Evolutionary conservation across 2,888 invertebrate species (phyloP).

Genomic region (Polyommatus iphigenia): DNA sequence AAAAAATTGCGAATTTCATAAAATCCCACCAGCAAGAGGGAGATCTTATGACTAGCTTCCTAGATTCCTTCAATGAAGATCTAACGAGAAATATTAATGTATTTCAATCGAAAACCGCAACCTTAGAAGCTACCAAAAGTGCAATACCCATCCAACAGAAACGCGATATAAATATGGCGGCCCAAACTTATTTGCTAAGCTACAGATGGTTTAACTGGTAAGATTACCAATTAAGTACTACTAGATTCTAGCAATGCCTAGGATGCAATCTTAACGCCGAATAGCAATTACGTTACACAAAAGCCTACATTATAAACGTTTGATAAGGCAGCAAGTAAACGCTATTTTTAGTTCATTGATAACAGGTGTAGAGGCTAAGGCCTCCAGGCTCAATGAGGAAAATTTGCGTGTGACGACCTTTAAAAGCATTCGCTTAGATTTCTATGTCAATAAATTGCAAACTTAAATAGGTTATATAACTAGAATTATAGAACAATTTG

Average conservation of each 20-base stretch:
- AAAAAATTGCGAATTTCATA: slow-evolving; percentile 63
- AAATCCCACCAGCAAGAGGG: slow-evolving; percentile 50
- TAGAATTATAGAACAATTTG: not conserved
- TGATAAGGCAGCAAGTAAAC: slow-evolving; percentile 4
- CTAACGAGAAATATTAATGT: slow-evolving; percentile 64
- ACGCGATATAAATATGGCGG: slow-evolving; percentile 17
- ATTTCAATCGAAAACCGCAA: slow-evolving; percentile 47
- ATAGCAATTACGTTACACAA: not conserved
- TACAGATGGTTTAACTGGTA: slow-evolving; percentile 25
- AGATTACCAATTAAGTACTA: not conserved
- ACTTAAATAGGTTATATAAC: not conserved
- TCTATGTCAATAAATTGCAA: not conserved
- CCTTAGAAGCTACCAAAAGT: not conserved
- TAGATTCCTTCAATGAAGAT: slow-evolving; percentile 64
- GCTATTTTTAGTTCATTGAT: slow-evolving; percentile 7
- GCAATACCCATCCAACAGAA: not conserved
- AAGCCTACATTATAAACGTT: not conserved
- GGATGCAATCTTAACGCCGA: not conserved
- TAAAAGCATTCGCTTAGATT: not conserved
- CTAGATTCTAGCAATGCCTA: not conserved
- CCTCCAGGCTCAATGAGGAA: not conserved
- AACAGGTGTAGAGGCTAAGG: slow-evolving; percentile 21
- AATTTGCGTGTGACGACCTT: not conserved
- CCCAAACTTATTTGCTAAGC: slow-evolving; percentile 28
- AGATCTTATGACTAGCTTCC: slow-evolving; percentile 56